Conservation (phyloP, 2,113 vertebrate genomes). For the Nesoenas mayeri region DNA sequence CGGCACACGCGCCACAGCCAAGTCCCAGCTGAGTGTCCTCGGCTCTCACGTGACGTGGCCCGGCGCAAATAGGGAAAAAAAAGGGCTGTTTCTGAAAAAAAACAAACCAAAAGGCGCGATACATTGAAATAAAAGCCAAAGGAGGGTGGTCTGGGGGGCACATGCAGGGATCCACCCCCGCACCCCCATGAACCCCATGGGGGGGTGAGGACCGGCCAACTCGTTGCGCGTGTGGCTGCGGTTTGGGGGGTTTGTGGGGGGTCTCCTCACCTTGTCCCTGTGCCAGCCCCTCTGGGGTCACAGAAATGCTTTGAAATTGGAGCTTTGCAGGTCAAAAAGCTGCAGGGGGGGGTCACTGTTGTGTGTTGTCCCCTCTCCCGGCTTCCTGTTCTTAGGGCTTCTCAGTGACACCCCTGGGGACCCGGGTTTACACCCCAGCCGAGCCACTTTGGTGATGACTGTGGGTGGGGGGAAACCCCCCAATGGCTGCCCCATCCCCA, state of each 20-base stretch:
- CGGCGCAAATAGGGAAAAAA: neutral
- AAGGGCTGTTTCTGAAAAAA: neutral
- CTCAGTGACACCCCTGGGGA: too few relatives aligned
- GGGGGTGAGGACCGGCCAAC: neutral
- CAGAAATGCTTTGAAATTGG: neutral
- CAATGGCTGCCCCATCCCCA: neutral
- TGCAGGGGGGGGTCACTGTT: accelerated
- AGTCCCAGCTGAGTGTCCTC: neutral
- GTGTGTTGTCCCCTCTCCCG: too few relatives aligned
- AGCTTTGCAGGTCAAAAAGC: neutral
- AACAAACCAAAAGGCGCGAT: neutral
- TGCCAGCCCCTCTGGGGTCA: accelerated
- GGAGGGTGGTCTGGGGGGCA: neutral
- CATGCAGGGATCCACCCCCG: too few relatives aligned
- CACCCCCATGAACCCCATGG: neutral
- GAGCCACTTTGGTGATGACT: neutral
- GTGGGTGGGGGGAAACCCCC: too few relatives aligned
- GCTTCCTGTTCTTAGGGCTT: neutral
- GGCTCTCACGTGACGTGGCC: neutral
- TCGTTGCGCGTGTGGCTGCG: neutral
- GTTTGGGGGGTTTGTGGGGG: neutral
- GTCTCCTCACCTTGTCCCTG: accelerated
- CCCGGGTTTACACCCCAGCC: accelerated
- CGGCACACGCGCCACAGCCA: neutral
- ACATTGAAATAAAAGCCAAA: accelerated